Conservation (phyloP, 2,113 vertebrate genomes). For the Eulacestoma nigropectus region DNA sequence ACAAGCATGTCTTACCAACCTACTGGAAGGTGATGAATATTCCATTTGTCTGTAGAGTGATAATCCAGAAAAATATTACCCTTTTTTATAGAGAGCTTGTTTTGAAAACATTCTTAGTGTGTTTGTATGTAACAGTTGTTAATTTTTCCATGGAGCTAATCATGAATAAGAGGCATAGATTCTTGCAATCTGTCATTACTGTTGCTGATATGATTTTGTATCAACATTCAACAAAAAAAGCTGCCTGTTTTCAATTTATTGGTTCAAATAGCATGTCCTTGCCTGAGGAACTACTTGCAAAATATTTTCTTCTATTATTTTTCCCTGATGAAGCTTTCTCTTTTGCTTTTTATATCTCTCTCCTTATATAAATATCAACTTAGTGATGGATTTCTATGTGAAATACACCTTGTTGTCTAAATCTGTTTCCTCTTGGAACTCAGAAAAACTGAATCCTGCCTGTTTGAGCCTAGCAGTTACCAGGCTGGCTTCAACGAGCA, state of each 20-base stretch:
- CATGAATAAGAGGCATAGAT: slow-evolving; percentile 4
- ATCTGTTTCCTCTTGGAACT: not conserved
- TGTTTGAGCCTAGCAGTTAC: not conserved
- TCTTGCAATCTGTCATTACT: slow-evolving; percentile 52
- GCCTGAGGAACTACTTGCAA: slow-evolving; percentile 12
- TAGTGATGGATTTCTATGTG: not conserved
- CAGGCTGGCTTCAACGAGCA: not conserved
- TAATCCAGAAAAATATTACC: slow-evolving; percentile 14
- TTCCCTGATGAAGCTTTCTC: not conserved
- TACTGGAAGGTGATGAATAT: not conserved
- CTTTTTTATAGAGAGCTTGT: slow-evolving; percentile 2
- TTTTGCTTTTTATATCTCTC: not conserved
- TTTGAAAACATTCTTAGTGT: slow-evolving; percentile 35
- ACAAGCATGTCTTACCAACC: not conserved
- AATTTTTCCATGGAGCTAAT: slow-evolving; percentile 44
- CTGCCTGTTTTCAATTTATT: slow-evolving; percentile 22
- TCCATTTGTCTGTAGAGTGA: slow-evolving; percentile 5
- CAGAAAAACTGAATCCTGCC: not conserved
- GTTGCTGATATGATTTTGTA: slow-evolving; percentile 39
- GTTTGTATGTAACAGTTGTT: slow-evolving; percentile 49
- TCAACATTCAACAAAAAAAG: slow-evolving; percentile 6
- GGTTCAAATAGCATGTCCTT: slow-evolving; percentile 8
- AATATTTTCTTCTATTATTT: not conserved
- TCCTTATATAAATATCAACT: not conserved
- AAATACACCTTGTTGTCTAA: not conserved